Evolutionary conservation across 1,140 invertebrate species (phyloP), one percentile per base, ranked within the genome.

Genomic region (Goniozus legneri): DNA sequence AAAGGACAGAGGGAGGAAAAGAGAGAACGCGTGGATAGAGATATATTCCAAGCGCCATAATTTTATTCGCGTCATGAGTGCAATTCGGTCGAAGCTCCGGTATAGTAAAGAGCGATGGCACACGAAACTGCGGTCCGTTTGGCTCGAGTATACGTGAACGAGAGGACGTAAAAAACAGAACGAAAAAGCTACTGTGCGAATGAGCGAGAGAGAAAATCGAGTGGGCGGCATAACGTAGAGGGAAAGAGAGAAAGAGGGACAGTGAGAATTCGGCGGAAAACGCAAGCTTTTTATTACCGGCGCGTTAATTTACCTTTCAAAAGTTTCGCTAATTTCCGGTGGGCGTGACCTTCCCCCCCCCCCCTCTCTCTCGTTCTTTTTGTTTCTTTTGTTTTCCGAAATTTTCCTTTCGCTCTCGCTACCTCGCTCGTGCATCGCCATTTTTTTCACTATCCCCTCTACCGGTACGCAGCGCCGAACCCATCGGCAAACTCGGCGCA

Each of bases 291-390:
- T 58, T 58, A 58, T 58, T 53, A 53, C 39, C 30, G 40, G 22
- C 38, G 46, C 54, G n/a, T n/a, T 56, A 58, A 58, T 58, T 57
- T 53, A 58, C 54, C 54, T 57, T 49, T 38, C 54, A 44, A 50
- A 56, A 56, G 50, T 58, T 58, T 50, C 46, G 39, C 45, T 50
- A 53, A 58, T 58, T 58, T 58, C 54, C 56, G 37, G n/a, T n/a
- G n/a, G 33, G 22, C 36, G 52, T 44, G 47, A 57, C 48, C 54
- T 31, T 48, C 47, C 47, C 47, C 43, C 19, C 32, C 47, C 30
- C 47, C n/a, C n/a, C n/a, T n/a, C n/a, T n/a, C n/a, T n/a, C n/a
- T n/a, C n/a, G n/a, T n/a, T n/a, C n/a, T n/a, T n/a, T n/a, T n/a
- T n/a, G n/a, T n/a, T n/a, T n/a, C n/a, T n/a, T n/a, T n/a, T n/a